Percentiles rank a stretch among this genome's conserved stretches.
phyloP scores from a whole-genome alignment of 2,113 vertebrate genomes.

The Galbula dea region DNA sequence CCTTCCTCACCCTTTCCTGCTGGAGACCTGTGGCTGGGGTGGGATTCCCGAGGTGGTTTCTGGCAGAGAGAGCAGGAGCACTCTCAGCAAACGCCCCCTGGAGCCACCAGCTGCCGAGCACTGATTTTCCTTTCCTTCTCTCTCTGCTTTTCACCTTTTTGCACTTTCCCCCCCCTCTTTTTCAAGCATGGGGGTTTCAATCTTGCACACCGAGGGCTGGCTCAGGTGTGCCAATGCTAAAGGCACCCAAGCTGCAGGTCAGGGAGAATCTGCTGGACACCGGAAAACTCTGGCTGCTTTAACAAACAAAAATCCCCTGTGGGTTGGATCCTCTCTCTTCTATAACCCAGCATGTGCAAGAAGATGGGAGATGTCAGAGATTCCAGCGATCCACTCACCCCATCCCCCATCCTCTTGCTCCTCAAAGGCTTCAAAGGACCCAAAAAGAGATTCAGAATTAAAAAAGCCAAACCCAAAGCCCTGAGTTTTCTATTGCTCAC shows the following conservation, averaged over 20 bases:
- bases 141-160: background rate
- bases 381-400: background rate
- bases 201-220: background rate
- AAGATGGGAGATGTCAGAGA: background rate
- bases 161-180: background rate
- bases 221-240: background rate
- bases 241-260: constrained; percentile 29
- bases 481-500: background rate
- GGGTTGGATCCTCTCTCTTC: background rate
- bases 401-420: background rate
- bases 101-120: constrained; percentile 34
- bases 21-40: background rate
- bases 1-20: background rate
- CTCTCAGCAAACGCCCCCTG: background rate
- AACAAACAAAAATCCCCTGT: background rate
- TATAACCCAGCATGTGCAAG: background rate
- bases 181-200: background rate
- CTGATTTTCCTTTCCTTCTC: background rate
- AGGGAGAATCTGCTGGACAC: constrained; percentile 42
- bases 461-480: background rate
- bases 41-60: constrained; percentile 30
- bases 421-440: background rate
- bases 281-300: constrained; percentile 24
- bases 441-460: background rate
- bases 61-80: background rate